Conservation (phyloP, 92 coral and sea anemone species). For the Desmophyllum pertusum region DNA sequence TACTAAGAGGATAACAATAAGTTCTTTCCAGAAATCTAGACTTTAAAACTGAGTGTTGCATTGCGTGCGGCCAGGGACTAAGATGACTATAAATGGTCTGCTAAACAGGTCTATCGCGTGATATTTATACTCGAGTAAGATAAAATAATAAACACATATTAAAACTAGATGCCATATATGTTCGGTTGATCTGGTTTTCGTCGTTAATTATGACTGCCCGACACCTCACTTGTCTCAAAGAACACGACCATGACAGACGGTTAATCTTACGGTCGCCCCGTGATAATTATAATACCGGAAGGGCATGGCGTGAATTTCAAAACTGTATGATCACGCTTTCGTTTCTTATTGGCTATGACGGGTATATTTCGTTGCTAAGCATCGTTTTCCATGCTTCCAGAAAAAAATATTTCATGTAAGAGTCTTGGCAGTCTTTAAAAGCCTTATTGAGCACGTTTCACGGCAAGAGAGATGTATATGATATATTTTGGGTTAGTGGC, state of each 20-base stretch:
- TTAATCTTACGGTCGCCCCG: background rate
- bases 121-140: too few relatives aligned
- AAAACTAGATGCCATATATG: too few relatives aligned
- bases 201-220: background rate
- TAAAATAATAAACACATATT: too few relatives aligned
- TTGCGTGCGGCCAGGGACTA: background rate
- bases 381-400: slow-evolving; percentile 9
- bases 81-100: background rate
- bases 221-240: background rate
- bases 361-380: slow-evolving; percentile 16
- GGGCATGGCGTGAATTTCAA: background rate
- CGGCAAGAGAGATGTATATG: slow-evolving; percentile 4
- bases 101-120: background rate
- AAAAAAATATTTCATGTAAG: background rate
- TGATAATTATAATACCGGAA: slow-evolving; percentile 1
- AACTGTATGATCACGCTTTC: background rate
- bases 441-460: background rate
- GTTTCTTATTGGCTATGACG: slow-evolving; percentile 8
- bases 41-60: background rate
- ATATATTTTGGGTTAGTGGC: background rate
- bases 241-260: background rate
- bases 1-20: too few relatives aligned
- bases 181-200: background rate
- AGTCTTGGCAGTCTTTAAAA: background rate
- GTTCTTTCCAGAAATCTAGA: too few relatives aligned